Conservation (phyloP, 2,797 vertebrate species). For the Coregonus ussuriensis region DNA sequence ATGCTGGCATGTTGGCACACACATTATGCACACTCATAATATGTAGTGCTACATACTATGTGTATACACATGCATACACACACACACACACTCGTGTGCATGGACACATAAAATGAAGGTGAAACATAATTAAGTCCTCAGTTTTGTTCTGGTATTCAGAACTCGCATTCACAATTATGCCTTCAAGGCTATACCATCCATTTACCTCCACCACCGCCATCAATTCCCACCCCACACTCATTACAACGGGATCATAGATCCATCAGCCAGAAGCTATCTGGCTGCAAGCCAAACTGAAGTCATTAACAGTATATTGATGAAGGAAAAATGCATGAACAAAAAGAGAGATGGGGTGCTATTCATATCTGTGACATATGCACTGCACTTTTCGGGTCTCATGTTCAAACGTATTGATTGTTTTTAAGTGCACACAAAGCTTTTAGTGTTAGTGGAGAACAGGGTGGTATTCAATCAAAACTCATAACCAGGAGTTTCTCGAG, state of each 20-base stretch:
- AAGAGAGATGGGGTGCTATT: slow-evolving; percentile 9
- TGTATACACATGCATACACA: too few relatives aligned
- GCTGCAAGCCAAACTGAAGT: slow-evolving; percentile 34
- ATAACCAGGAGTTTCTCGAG: background rate
- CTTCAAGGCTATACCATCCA: slow-evolving; percentile 1
- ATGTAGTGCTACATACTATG: background rate
- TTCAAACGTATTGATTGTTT: slow-evolving; percentile 46
- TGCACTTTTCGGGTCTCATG: slow-evolving; percentile 36
- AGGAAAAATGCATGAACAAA: slow-evolving; percentile 22
- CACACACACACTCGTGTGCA: too few relatives aligned
- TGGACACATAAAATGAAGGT: too few relatives aligned
- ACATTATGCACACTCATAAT: background rate
- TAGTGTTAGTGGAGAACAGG: slow-evolving; percentile 32
- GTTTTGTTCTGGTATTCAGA: background rate
- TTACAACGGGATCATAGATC: slow-evolving; percentile 25
- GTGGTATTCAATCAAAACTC: slow-evolving; percentile 25
- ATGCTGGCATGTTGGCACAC: slow-evolving; percentile 9
- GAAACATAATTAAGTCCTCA: too few relatives aligned
- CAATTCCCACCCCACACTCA: slow-evolving; percentile 8
- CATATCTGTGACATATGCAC: slow-evolving; percentile 25
- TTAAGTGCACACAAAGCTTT: slow-evolving; percentile 42
- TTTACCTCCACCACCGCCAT: background rate
- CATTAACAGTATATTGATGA: slow-evolving; percentile 37
- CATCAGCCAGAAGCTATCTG: slow-evolving; percentile 27
- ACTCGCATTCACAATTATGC: background rate